A percentile compares a stretch with the other conserved stretches of the same genome.
Conservation (phyloP, 1,140 invertebrate species). For the Xylocopa sonorina region DNA sequence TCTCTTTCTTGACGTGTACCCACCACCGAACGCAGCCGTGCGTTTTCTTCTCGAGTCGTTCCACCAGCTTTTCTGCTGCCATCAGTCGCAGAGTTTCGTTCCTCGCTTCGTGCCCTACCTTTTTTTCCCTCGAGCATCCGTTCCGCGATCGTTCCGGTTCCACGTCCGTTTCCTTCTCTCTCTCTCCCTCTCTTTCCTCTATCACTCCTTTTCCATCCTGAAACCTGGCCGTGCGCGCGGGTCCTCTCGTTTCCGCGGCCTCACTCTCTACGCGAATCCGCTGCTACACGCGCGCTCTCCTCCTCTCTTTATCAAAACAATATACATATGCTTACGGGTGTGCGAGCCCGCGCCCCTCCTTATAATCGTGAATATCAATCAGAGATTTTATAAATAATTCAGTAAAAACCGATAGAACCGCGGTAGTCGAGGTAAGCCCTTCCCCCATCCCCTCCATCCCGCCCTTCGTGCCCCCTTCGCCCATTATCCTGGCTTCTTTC, state of each 20-base stretch:
- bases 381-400: constrained; percentile 47
- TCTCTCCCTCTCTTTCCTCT: constrained; percentile 18
- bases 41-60: constrained; percentile 61
- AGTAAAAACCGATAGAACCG: constrained; percentile 29
- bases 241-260: constrained; percentile 4
- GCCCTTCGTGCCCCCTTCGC: neutral
- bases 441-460: neutral
- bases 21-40: constrained; percentile 52
- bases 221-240: constrained; percentile 16
- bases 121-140: constrained; percentile 45
- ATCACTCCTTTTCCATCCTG: neutral
- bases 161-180: constrained; percentile 42
- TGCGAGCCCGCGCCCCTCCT: constrained; percentile 31
- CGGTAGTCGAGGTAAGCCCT: constrained; percentile 14
- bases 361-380: constrained; percentile 47
- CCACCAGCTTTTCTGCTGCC: constrained; percentile 59
- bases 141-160: constrained; percentile 56
- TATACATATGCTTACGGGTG: constrained; percentile 46
- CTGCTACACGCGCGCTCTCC: constrained; percentile 1
- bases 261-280: constrained; percentile 1
- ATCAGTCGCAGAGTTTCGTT: constrained; percentile 55
- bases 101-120: constrained; percentile 37
- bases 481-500: constrained; percentile 23
- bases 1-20: constrained; percentile 26
- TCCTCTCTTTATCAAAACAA: constrained; percentile 43